Percentiles rank a stretch among this genome's conserved stretches.
Conservation (phyloP, 1,140 invertebrate species). For the Phthorimaea operculella region DNA sequence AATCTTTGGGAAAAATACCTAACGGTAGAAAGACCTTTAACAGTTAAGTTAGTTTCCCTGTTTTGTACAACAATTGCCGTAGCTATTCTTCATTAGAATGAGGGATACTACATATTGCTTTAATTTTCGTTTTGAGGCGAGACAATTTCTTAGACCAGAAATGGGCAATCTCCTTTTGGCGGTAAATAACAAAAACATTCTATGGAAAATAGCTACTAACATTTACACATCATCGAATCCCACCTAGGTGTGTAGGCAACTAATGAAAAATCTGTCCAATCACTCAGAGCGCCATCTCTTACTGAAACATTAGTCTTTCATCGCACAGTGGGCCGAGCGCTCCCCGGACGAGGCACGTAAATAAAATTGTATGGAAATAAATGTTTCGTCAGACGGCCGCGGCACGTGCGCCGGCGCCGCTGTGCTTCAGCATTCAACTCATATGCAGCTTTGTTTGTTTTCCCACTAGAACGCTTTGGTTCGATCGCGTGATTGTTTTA, state of each 20-base stretch:
- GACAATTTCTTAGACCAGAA: too few relatives aligned
- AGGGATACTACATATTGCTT: too few relatives aligned
- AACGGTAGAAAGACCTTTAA: too few relatives aligned
- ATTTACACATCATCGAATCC: background rate
- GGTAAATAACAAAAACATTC: too few relatives aligned
- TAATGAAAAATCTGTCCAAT: conserved; percentile 13
- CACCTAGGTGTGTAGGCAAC: conserved; percentile 5
- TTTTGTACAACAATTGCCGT: too few relatives aligned
- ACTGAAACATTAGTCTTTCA: conserved; percentile 20
- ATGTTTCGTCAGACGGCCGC: conserved; percentile 46
- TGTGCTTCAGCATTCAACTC: conserved; percentile 51
- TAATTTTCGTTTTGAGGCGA: too few relatives aligned
- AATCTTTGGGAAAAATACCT: too few relatives aligned
- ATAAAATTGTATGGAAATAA: conserved; percentile 53
- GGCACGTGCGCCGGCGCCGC: conserved; percentile 40
- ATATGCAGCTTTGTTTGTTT: conserved; percentile 48
- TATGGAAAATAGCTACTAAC: too few relatives aligned
- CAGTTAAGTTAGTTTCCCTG: too few relatives aligned
- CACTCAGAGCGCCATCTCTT: background rate
- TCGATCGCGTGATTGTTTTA: conserved; percentile 51
- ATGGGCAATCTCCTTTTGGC: too few relatives aligned
- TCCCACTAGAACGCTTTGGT: conserved; percentile 33
- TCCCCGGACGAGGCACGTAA: conserved; percentile 32
- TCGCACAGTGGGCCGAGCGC: conserved; percentile 17
- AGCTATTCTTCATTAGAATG: too few relatives aligned